Percentiles rank a stretch among this genome's conserved stretches.
Evolutionary conservation across 2,888 invertebrate genomes (phyloP).

Genomic region (Petrolisthes manimaculis): DNA sequence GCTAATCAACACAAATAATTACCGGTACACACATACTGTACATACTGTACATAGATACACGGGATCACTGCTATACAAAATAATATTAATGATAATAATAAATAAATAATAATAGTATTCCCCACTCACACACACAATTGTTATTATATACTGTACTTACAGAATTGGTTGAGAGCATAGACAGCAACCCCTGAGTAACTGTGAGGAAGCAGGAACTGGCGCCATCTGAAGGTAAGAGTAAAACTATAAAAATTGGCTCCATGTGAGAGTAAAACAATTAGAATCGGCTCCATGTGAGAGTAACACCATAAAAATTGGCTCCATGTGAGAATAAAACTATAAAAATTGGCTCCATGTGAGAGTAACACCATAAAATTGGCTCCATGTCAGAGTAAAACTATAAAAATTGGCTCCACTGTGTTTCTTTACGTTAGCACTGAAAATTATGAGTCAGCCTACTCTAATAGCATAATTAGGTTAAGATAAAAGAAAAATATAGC

Average conservation of each 20-base stretch:
- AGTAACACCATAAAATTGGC: not conserved
- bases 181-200: slow-evolving; percentile 14
- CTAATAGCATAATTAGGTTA: too few species aligned
- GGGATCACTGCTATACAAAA: not conserved
- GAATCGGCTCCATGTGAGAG: too few species aligned
- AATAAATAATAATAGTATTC: not conserved
- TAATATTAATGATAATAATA: not conserved
- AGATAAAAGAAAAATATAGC: too few species aligned
- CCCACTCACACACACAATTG: too few species aligned
- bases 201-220: slow-evolving; percentile 39
- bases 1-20: not conserved
- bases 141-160: slow-evolving; percentile 37
- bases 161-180: slow-evolving; percentile 49
- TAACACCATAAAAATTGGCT: too few species aligned
- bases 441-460: too few species aligned
- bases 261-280: too few species aligned
- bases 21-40: not conserved
- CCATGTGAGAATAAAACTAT: too few species aligned
- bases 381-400: too few species aligned
- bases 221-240: slow-evolving; percentile 43
- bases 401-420: too few species aligned
- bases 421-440: too few species aligned
- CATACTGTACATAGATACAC: not conserved
- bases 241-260: too few species aligned
- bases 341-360: not conserved